These are phyloP conservation scores for Bradypodion ventrale DNA, from an alignment of 2,797 vertebrate genomes.

Conservation along the genomic window DNA sequence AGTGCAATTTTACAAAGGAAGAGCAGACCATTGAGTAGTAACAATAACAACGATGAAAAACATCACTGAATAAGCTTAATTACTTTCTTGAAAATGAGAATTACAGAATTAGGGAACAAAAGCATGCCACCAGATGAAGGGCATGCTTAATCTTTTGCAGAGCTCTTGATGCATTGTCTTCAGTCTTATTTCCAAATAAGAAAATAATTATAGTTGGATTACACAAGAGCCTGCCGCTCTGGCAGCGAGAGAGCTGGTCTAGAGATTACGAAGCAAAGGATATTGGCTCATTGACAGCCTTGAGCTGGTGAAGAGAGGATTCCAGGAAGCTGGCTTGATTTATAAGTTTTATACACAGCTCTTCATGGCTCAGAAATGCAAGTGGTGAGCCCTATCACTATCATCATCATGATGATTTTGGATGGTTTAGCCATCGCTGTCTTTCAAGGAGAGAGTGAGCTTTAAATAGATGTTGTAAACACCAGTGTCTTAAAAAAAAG, in stretches of 20 bases:
- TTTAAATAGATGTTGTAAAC: not conserved
- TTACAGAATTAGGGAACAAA: conserved; percentile 20
- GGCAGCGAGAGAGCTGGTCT: not conserved
- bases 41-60: not conserved
- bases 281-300: not conserved
- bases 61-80: conserved; percentile 5
- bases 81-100: not conserved
- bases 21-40: not conserved
- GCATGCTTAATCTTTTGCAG: not conserved
- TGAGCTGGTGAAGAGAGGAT: not conserved
- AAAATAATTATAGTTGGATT: conserved; percentile 11
- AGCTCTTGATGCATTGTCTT: not conserved
- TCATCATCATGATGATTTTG: not conserved
- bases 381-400: too few relatives aligned
- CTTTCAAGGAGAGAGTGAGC: not conserved
- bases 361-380: not conserved
- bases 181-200: not conserved
- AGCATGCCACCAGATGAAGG: not conserved
- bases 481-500: not conserved
- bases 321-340: not conserved
- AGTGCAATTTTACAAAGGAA: not conserved
- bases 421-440: too few relatives aligned
- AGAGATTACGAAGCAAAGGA: not conserved
- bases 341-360: not conserved
- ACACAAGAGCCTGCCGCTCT: not conserved